phyloP scores from a whole-genome alignment of 2,113 vertebrate genomes.

The Myocastor coypus region DNA sequence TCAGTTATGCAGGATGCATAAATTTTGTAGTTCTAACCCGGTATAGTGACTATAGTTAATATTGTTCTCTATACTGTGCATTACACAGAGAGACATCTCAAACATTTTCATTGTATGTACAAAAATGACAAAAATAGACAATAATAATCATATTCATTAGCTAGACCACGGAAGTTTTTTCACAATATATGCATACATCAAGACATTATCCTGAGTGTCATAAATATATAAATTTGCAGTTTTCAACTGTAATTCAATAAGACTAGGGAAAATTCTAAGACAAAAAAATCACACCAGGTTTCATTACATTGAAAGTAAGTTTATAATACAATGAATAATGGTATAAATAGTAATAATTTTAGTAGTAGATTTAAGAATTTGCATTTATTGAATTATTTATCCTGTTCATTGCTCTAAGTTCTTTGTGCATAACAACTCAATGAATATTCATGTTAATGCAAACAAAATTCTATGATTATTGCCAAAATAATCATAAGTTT shows the following conservation, averaged over 20 bases:
- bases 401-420: not conserved
- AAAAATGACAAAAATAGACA: not conserved
- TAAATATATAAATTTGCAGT: not conserved
- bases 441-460: not conserved
- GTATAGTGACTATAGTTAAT: not conserved
- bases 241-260: not conserved
- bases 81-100: not conserved
- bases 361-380: not conserved
- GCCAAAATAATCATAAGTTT: not conserved
- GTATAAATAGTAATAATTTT: not conserved
- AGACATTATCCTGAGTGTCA: not conserved
- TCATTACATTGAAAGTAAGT: not conserved
- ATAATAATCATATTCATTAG: not conserved
- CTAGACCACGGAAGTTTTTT: not conserved
- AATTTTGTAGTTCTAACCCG: not conserved
- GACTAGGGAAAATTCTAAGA: not conserved
- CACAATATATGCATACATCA: not conserved
- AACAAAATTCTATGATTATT: not conserved
- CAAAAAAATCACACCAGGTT: not conserved
- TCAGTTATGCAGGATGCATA: not conserved
- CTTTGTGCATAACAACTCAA: not conserved
- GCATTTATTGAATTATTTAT: constrained; percentile 2
- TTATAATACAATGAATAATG: not conserved
- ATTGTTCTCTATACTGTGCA: not conserved
- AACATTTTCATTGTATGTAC: not conserved